Evolutionary conservation across 2,797 vertebrate genomes (phyloP).

Genomic region (Sebastes hubbsi): DNA sequence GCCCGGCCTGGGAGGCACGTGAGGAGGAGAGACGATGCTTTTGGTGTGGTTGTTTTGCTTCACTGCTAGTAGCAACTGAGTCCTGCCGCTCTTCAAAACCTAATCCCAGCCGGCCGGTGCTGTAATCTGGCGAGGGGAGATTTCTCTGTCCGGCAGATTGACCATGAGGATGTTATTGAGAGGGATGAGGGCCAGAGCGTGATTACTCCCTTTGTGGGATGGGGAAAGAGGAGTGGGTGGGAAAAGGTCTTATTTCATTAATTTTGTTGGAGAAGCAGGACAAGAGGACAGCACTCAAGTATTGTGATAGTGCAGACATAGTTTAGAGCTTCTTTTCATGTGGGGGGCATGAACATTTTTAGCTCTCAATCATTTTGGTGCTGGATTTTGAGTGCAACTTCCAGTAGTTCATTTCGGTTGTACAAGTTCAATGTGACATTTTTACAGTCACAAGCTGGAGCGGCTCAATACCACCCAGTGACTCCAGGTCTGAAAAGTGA

Average conservation of each 20-base stretch:
- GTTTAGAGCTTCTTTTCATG: neutral
- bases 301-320: neutral
- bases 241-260: neutral
- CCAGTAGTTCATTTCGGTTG: too few relatives aligned
- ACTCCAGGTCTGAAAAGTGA: too few relatives aligned
- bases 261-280: neutral
- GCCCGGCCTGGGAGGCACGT: too few relatives aligned
- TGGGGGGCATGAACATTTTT: neutral
- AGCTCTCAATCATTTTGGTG: neutral
- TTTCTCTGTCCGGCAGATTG: conserved; percentile 60
- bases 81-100: conserved; percentile 24
- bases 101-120: conserved; percentile 55
- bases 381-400: too few relatives aligned
- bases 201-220: conserved; percentile 39
- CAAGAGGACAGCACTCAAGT: neutral
- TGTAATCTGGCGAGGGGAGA: conserved; percentile 65
- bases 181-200: conserved; percentile 47
- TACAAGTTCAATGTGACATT: neutral
- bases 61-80: neutral
- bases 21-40: neutral
- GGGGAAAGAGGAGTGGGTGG: neutral
- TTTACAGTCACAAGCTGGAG: neutral
- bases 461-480: rapidly evolving
- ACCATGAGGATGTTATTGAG: conserved; percentile 68
- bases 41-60: neutral